phyloP scores from a whole-genome alignment of 2,888 invertebrate species.

The Parapristionchus giblindavisi region DNA sequence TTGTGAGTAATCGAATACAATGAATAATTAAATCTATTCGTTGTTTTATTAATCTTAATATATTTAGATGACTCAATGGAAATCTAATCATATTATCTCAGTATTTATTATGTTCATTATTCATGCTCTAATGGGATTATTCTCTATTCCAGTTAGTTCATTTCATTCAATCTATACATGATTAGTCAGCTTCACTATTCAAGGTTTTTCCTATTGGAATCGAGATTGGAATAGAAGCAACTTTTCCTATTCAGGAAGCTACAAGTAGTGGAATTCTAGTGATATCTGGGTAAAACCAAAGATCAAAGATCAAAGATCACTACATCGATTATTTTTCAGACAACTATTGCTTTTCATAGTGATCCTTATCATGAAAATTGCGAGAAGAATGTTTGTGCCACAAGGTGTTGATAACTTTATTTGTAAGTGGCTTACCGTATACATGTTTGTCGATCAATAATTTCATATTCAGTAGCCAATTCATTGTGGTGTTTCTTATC shows the following conservation, averaged over 20 bases:
- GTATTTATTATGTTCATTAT: conserved; percentile 38
- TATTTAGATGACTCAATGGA: conserved; percentile 22
- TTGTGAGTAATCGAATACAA: conserved; percentile 40
- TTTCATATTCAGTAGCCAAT: conserved; percentile 50
- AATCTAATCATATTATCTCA: not conserved
- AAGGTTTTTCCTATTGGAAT: conserved; percentile 56
- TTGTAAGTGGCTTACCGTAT: not conserved
- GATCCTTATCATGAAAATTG: conserved; percentile 27
- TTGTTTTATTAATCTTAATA: not conserved
- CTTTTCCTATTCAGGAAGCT: conserved; percentile 65
- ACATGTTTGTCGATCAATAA: not conserved
- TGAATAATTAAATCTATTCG: too few species aligned
- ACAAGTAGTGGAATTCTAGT: conserved; percentile 64
- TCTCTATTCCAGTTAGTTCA: conserved; percentile 53
- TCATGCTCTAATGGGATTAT: conserved; percentile 44
- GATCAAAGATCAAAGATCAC: not conserved
- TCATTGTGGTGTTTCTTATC: conserved; percentile 47
- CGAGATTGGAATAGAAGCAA: conserved; percentile 66
- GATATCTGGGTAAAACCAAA: conserved; percentile 52
- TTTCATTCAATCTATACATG: not conserved
- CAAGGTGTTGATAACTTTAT: not conserved
- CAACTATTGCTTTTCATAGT: conserved; percentile 39
- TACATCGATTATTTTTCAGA: conserved; percentile 18
- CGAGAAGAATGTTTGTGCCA: not conserved
- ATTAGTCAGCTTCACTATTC: not conserved